Base-by-base conservation (phyloP, 2,888 invertebrate species). In the Synergus umbraculus region DNA sequence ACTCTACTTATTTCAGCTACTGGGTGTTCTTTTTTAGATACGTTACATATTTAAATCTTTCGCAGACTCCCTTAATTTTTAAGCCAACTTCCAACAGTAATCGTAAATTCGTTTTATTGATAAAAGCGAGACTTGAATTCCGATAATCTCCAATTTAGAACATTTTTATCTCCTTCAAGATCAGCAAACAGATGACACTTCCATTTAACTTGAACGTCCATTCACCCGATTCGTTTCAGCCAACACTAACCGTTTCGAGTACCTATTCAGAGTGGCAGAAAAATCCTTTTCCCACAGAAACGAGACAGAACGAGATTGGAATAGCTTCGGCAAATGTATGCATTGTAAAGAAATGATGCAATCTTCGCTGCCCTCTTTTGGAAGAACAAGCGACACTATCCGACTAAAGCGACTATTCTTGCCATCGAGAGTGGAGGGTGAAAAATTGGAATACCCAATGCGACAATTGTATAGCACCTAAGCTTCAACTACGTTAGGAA, bases 311-410 rank as follows among this genome's bases (percentile, higher is more conserved):
- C 84, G 83, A 85, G 85, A 87, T 88, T 84, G 86, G 83, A 81
- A 82, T 84, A 81, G 85, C 84, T 86, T 78, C 80, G 82, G 81
- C 76, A 85, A 87, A 86, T 85, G 84, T 82, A 84, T 83, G 86
- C 86, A 82, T 87, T 85, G 85, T 86, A 85, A 87, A 88, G 86
- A 87, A 87, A 86, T 84, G 83, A 84, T 83, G 86, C 85, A 87
- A 88, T 88, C 83, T 87, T 85, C 82, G 82, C 76, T 82, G 66
- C 58, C 43, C 60, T 58, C 46, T 49, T 49, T 64, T 64, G 64
- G 37, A 37, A 64, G 64, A 64, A 64, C 64, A 64, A 64, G 64
- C 64, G 64, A 64, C 64, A 64, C 29, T 64, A 64, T 64, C 64
- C 8, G 37, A 10, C 15, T 64, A 64, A 64, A 64, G 64, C 37